These are phyloP conservation scores for Autographa gamma DNA, from an alignment of 2,888 invertebrate genomes.

Conservation along the genomic window DNA sequence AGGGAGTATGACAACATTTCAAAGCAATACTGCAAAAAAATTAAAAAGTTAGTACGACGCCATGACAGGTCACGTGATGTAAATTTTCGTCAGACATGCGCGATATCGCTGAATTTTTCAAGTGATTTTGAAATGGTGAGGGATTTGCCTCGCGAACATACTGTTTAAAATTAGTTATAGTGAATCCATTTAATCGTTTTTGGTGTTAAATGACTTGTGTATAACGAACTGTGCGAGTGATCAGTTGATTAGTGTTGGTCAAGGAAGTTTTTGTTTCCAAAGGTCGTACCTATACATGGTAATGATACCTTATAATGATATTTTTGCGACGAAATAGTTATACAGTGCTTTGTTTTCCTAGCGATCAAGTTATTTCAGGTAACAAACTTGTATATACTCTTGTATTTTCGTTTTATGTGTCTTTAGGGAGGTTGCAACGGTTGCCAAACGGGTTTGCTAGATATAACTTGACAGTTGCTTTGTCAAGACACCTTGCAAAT, in stretches of 20 bases:
- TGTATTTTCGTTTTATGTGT: constrained; percentile 30
- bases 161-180: constrained; percentile 64
- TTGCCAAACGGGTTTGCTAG: constrained; percentile 41
- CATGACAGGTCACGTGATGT: constrained; percentile 89
- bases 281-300: constrained; percentile 83
- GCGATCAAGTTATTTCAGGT: constrained; percentile 54
- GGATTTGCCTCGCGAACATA: constrained; percentile 72
- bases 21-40: constrained; percentile 47
- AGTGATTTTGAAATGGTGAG: constrained; percentile 84
- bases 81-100: constrained; percentile 88
- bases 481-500: constrained; percentile 58
- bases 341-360: constrained; percentile 70
- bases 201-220: constrained; percentile 61
- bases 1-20: constrained; percentile 39
- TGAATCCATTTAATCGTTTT: constrained; percentile 57
- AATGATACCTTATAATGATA: constrained; percentile 71
- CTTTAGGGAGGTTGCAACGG: constrained; percentile 39
- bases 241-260: constrained; percentile 65
- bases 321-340: constrained; percentile 73
- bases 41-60: constrained; percentile 73
- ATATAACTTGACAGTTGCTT: constrained; percentile 59
- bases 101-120: constrained; percentile 81
- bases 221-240: constrained; percentile 70
- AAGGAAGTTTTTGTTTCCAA: constrained; percentile 78
- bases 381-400: constrained; percentile 37